Evolutionary conservation across 2,797 vertebrate genomes (phyloP), one percentile per base, ranked within the genome.

Genomic region (Neomorphus geoffroyi): DNA sequence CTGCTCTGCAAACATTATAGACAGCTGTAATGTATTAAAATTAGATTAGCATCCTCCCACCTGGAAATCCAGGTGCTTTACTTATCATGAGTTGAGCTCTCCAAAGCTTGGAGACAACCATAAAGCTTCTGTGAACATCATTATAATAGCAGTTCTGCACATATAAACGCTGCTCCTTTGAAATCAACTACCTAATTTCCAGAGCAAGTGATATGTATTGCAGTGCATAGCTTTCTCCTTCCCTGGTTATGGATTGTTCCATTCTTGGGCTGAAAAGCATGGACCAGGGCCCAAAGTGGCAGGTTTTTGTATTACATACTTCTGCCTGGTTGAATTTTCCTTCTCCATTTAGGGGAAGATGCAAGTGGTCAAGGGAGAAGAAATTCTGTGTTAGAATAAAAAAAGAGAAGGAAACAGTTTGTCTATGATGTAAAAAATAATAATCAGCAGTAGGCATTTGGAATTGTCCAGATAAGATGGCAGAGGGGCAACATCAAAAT

Each of bases 11-110:
- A 80, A 82, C 45, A 32, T 65, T 85, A 13, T 7, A 73, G 84
- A 82, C 64, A 80, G 18, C 45, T 92, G 37, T 87, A 87, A 71
- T 16, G 19, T 86, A 80, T 92, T 89, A 85, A 87, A 94, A 71
- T 80, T 72, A 51, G 39, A 33, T 75, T 93, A 89, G 60, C 67
- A 80, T 90, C 56, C 65, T 95, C 64, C 90, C 74, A 95, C 90
- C 80, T 94, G 88, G 67, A 95, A 86, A 86, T 85, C 39, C 89
- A 94, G 92, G 77, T 96, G 89, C 82, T 94, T 96, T 93, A 53
- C 79, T 93, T 92, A 81, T 9, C n/a, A 26, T 81, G 48, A 62
- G 65, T 60, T 91, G 58, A 88, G 85, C 66, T 93, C 77, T 91
- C 43, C 1, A 2, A 91, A 90, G 73, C 85, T 91, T 86, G 93